Conservation (phyloP, 1,140 invertebrate species). For the Platyscapa corneri region DNA sequence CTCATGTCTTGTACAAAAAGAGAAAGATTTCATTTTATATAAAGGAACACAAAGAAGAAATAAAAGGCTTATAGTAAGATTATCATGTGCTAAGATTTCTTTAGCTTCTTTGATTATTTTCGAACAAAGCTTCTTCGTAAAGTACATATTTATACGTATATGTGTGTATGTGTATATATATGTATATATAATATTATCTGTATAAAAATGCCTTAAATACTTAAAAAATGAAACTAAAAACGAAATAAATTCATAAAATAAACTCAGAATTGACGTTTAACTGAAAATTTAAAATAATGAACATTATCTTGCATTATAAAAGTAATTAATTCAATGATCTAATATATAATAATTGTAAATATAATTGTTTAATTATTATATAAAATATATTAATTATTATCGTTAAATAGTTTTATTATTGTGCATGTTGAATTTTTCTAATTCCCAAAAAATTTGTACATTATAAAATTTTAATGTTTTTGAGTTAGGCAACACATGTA, state of each 20-base stretch:
- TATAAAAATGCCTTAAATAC: not conserved
- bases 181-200: not conserved
- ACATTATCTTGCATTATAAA: not conserved
- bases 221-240: not conserved
- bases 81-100: not conserved
- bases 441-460: no score
- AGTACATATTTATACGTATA: not conserved
- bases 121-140: not conserved
- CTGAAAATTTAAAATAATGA: not conserved
- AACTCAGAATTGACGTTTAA: not conserved
- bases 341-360: no score
- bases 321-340: not conserved
- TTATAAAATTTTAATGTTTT: no score
- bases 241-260: no score
- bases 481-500: no score
- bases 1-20: not conserved
- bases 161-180: not conserved
- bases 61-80: constrained; percentile 13
- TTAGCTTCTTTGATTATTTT: not conserved
- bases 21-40: constrained; percentile 8
- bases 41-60: not conserved
- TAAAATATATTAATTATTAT: no score
- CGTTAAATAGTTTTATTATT: no score
- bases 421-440: no score
- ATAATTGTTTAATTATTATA: no score